Base-by-base conservation (phyloP, 2,113 vertebrate species). In the Gadus macrocephalus region DNA sequence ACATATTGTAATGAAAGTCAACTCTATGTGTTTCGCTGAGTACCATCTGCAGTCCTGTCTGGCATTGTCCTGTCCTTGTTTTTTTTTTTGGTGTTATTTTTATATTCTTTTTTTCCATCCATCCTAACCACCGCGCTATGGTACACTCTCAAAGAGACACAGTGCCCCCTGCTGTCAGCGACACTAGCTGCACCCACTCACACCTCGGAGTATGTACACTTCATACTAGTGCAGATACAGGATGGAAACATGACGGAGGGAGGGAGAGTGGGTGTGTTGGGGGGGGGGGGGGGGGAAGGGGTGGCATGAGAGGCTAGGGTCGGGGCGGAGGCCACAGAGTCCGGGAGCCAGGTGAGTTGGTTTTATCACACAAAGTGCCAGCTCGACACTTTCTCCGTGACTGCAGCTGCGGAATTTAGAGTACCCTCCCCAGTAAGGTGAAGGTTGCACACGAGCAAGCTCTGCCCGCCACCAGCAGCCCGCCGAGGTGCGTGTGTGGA, bases 151-250 rank as follows among this genome's bases (percentile, higher is more conserved):
- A 80, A 78, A 83, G 80, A 81, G 65, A 64, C 76, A 85, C 74
- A 74, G 84, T 85, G 83, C 87, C 86, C 85, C 84, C 85, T 85
- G 75, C 82, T 88, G 83, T 80, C 81, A 77, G 72, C 81, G 69
- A 64, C 67, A 61, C 74, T 66, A 62, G 78, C 76, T 71, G 74
- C 79, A 79, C 81, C 6, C 70, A n/a, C 65, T 15, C 42, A 15
- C 64, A 16, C 38, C 42, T 9, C 31, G 25, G 70, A 66, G 53
- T 28, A 71, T 69, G 74, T 67, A 72, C 42, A 49, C 72, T 66
- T 71, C 77, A 77, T 75, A 53, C 73, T 72, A 49, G 5, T 14
- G 42, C 42, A 49, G 42, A 49, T 49, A 11, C 42, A 49, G 42
- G 70, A 70, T 62, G 42, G 69, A 68, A 17, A 68, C 73, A 69